Evolutionary conservation across 2,113 vertebrate genomes (phyloP).

Genomic region (Nibea albiflora): DNA sequence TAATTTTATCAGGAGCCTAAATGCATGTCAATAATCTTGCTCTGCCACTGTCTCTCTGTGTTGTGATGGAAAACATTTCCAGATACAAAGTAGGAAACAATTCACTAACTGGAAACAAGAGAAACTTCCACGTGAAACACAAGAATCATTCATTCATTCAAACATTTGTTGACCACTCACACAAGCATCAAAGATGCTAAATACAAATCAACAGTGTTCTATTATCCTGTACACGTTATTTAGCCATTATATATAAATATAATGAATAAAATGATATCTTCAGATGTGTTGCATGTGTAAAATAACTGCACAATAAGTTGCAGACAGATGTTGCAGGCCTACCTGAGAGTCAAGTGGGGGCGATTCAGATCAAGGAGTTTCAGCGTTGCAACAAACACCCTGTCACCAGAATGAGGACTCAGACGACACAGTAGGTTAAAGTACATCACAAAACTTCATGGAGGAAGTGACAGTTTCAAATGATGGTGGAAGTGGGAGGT

Average conservation of each 20-base stretch:
- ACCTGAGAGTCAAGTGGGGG: slow-evolving; percentile 72
- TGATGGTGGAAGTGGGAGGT: slow-evolving; percentile 81
- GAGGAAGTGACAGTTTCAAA: slow-evolving; percentile 83
- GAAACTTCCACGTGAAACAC: slow-evolving; percentile 20
- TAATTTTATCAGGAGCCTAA: slow-evolving; percentile 72
- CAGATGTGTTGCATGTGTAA: background rate
- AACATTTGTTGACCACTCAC: too few species aligned
- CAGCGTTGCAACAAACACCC: slow-evolving; percentile 46
- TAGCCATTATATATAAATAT: background rate
- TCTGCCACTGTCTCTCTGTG: slow-evolving; percentile 1
- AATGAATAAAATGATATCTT: background rate
- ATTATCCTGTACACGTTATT: background rate
- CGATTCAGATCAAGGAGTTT: slow-evolving; percentile 51
- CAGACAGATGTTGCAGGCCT: slow-evolving; percentile 51
- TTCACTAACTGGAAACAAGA: slow-evolving; percentile 22
- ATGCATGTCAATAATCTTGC: slow-evolving; percentile 59
- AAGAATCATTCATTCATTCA: background rate
- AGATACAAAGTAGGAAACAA: slow-evolving; percentile 27
- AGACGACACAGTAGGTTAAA: slow-evolving; percentile 54
- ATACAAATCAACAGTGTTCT: background rate
- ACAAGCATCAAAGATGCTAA: background rate
- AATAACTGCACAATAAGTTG: background rate
- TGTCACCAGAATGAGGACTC: slow-evolving; percentile 64
- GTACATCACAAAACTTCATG: slow-evolving; percentile 61
- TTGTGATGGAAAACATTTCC: slow-evolving; percentile 47